Evolutionary conservation across 2,888 invertebrate genomes (phyloP).

Genomic region (Chironomus riparius): DNA sequence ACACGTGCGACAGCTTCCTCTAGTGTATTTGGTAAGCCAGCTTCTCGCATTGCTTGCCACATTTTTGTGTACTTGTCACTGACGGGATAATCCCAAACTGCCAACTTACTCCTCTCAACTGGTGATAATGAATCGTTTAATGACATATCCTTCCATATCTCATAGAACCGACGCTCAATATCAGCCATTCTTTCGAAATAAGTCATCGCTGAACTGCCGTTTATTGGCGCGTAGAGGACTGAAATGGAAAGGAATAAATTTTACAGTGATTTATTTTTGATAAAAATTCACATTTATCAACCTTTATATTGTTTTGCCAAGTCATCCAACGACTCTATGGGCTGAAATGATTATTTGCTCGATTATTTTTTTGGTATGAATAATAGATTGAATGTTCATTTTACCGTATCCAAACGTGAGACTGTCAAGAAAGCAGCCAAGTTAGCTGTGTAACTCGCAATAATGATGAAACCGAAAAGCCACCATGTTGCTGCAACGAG

Average conservation of each 20-base stretch:
- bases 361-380: conserved; percentile 73
- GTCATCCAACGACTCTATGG: conserved; percentile 85
- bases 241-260: background rate
- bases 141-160: conserved; percentile 99
- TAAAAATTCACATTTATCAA: background rate
- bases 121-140: conserved; percentile 86
- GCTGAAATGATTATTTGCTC: conserved; percentile 44
- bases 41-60: conserved; percentile 91
- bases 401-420: conserved; percentile 70
- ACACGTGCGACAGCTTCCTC: conserved; percentile 73
- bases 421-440: conserved; percentile 94
- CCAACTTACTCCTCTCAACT: conserved; percentile 82
- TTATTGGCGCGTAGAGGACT: conserved; percentile 86
- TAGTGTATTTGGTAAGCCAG: conserved; percentile 67
- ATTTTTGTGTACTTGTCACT: conserved; percentile 98
- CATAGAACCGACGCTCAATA: conserved; percentile 90
- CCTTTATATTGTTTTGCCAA: conserved; percentile 15
- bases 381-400: conserved; percentile 41
- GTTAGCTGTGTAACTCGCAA: conserved; percentile 97
- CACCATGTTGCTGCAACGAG: conserved; percentile 88
- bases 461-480: conserved; percentile 97
- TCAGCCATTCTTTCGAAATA: conserved; percentile 95
- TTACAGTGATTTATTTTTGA: background rate
- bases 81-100: conserved; percentile 98
- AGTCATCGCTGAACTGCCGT: conserved; percentile 80